Evolutionary conservation across 2,888 invertebrate genomes (phyloP).

Genomic region (Pachliopta kotzebuea): DNA sequence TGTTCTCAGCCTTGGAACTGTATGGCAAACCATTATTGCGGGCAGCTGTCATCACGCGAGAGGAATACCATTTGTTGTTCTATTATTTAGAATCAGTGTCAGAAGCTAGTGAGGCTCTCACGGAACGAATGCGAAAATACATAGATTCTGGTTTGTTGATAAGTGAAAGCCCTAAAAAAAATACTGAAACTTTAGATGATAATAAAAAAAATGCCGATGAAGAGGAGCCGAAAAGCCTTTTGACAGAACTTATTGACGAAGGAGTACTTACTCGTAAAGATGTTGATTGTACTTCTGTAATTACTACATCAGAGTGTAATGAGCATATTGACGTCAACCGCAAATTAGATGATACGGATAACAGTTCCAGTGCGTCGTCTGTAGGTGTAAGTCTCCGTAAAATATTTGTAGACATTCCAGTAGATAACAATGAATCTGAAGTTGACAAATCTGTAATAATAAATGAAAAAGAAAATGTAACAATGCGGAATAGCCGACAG

Average conservation of each 20-base stretch:
- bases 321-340: slow-evolving; percentile 50
- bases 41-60: slow-evolving; percentile 72
- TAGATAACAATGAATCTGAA: slow-evolving; percentile 62
- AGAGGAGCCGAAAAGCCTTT: slow-evolving; percentile 63
- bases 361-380: slow-evolving; percentile 57
- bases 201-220: slow-evolving; percentile 44
- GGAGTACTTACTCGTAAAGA: slow-evolving; percentile 70
- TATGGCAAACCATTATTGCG: slow-evolving; percentile 82
- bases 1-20: slow-evolving; percentile 82
- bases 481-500: slow-evolving; percentile 62
- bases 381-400: slow-evolving; percentile 57
- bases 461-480: slow-evolving; percentile 62
- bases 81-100: slow-evolving; percentile 76
- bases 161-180: slow-evolving; percentile 46
- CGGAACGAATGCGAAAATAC: slow-evolving; percentile 73
- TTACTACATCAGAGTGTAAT: slow-evolving; percentile 58
- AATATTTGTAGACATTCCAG: slow-evolving; percentile 66
- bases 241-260: slow-evolving; percentile 71
- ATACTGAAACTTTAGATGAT: slow-evolving; percentile 43
- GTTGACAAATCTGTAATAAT: slow-evolving; percentile 60
- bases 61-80: slow-evolving; percentile 78
- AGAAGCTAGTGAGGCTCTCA: slow-evolving; percentile 70
- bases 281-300: slow-evolving; percentile 65
- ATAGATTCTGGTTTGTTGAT: slow-evolving; percentile 73
- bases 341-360: slow-evolving; percentile 59